Conservation (phyloP, 1,140 invertebrate genomes). For the Heliconius hewitsoni region DNA sequence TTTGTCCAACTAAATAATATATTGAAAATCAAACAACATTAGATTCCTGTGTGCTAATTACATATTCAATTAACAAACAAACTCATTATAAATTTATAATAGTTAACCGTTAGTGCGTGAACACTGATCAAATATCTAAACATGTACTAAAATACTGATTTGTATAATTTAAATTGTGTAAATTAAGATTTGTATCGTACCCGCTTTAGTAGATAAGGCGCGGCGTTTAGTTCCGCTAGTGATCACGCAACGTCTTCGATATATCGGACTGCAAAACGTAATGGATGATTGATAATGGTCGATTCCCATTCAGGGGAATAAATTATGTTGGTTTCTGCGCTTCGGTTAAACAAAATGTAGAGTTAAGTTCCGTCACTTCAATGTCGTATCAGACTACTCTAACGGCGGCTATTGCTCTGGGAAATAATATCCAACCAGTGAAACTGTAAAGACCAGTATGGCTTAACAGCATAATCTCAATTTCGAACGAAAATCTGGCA, state of each 20-base stretch:
- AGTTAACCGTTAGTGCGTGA: neutral
- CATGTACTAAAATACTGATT: neutral
- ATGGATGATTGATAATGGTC: no score
- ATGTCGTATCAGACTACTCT: no score
- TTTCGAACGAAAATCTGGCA: no score
- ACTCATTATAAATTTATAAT: conserved; percentile 5
- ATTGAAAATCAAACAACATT: neutral
- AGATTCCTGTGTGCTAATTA: neutral
- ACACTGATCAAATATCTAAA: neutral
- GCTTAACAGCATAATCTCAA: no score
- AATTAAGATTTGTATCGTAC: no score
- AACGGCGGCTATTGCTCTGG: no score
- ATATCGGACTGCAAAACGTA: neutral
- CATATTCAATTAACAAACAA: conserved; percentile 9
- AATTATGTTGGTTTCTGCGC: neutral
- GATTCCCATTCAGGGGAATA: neutral
- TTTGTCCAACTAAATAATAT: neutral
- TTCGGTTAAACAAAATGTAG: neutral
- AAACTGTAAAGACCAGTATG: no score
- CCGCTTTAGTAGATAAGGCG: neutral
- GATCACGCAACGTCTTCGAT: neutral
- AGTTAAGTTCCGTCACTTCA: no score
- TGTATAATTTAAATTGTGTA: neutral
- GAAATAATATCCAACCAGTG: no score
- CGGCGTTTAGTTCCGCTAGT: neutral